Percentiles rank a stretch among this genome's conserved stretches.
Conservation (phyloP, 2,113 vertebrate genomes). For the Odocoileus virginianus region DNA sequence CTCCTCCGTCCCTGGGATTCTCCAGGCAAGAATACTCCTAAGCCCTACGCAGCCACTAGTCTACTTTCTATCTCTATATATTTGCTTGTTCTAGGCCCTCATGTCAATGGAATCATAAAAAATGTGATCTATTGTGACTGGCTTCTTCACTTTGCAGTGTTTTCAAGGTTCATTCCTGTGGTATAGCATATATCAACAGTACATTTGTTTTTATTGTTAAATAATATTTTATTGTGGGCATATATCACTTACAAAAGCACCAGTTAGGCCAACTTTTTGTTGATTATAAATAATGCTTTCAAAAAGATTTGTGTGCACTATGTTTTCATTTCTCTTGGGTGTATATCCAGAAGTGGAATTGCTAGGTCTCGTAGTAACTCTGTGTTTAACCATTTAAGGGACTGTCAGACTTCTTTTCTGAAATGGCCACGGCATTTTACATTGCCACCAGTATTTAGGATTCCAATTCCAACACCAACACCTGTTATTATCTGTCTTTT, state of each 20-base stretch:
- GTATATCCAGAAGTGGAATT: neutral
- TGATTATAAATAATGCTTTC: neutral
- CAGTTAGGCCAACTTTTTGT: neutral
- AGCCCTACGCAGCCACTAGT: neutral
- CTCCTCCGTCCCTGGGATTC: no score
- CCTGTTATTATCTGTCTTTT: neutral
- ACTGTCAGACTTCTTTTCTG: neutral
- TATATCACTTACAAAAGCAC: neutral
- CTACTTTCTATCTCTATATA: neutral
- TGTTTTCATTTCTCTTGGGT: neutral
- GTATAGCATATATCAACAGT: neutral
- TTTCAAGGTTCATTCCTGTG: neutral
- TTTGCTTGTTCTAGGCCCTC: neutral
- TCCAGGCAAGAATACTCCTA: no score
- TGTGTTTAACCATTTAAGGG: neutral
- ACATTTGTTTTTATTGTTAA: neutral
- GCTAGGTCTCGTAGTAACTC: neutral
- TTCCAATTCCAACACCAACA: neutral
- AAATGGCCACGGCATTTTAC: neutral
- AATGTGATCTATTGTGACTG: neutral
- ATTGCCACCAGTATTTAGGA: neutral
- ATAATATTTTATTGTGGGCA: neutral
- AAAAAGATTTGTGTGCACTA: neutral
- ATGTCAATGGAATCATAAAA: neutral
- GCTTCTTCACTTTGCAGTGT: neutral